These are phyloP conservation scores for Chlamydotis undulata DNA, from an alignment of 2,113 vertebrate species.

Conservation along the genomic window DNA sequence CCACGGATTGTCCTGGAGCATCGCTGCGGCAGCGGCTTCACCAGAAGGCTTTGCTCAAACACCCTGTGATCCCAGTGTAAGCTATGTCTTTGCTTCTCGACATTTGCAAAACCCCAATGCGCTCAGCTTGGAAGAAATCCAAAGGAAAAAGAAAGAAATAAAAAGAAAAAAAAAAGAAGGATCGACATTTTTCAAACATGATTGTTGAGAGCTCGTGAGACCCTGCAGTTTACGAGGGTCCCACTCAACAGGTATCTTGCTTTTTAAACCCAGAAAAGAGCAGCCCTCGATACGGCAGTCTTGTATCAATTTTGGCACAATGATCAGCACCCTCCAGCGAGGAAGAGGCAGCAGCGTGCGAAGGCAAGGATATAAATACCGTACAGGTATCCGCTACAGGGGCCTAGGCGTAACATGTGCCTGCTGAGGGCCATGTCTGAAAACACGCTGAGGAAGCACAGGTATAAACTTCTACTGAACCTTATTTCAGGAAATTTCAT, in stretches of 20 bases:
- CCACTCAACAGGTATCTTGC: background rate
- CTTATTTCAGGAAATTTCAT: background rate
- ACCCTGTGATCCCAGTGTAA: background rate
- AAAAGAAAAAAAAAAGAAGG: background rate
- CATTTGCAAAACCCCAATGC: background rate
- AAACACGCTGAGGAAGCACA: background rate
- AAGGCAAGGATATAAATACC: background rate
- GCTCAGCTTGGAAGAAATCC: background rate
- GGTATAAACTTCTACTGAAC: background rate
- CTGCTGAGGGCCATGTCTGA: background rate
- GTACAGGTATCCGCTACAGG: background rate
- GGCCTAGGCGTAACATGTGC: background rate
- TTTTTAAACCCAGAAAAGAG: background rate
- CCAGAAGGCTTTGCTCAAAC: background rate
- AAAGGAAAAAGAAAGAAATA: background rate
- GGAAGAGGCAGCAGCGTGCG: background rate
- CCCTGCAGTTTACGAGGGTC: background rate
- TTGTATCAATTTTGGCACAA: accelerated
- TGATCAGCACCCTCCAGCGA: background rate
- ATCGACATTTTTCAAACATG: background rate
- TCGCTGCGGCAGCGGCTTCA: accelerated
- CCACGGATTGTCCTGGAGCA: background rate
- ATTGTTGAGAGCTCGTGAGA: background rate
- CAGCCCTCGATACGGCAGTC: background rate
- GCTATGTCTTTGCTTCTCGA: background rate